Base-by-base conservation (phyloP, 2,113 vertebrate genomes). In the Lophura nycthemera region DNA sequence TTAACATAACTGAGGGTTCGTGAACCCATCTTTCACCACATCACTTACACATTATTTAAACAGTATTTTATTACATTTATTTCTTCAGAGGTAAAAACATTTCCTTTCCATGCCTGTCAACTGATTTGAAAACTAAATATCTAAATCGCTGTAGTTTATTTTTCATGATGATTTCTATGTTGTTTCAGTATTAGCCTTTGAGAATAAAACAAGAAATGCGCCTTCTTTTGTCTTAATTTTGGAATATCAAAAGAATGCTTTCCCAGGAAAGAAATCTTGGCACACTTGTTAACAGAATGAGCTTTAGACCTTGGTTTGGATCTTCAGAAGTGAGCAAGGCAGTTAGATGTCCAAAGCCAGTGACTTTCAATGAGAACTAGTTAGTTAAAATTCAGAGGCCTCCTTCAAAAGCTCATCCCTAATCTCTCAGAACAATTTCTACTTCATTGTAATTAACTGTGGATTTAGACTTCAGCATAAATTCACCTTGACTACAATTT, bases 31-130 rank as follows among this genome's bases (percentile, higher is more conserved):
- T 96, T 96, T 97, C 95, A 96, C 86, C 94, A 92, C 95, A 95
- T 95, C 95, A 93, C 95, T 96, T 96, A 93, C 95, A 92, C 93
- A 72, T 97, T 97, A 95, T 97, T 95, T 95, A 86, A 92, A 97
- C 93, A 96, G 95, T 83, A 81, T 97, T 95, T 96, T 83, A 89
- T 97, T 96, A 96, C 95, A 91, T 88, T 92, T 95, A 97, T 95
- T 94, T 94, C 91, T 97, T 95, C 89, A 90, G 95, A 92, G 79
- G 88, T 57, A 91, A 81, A 96, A 95, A 93, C 76, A 94, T 95
- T 96, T 92, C 87, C 94, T 90, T 95, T 69, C 85, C 72, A 25
- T 90, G 93, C 89, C 94, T 95, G 94, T 95, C 95, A 95, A 91
- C 57, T 95, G 61, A 74, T 95, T 92, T 95, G 69, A 97, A 97